A percentile compares a stretch with the other conserved stretches of the same genome.
These are phyloP conservation scores for Rosalia funebris DNA, from an alignment of 2,888 invertebrate species.

Conservation along the genomic window DNA sequence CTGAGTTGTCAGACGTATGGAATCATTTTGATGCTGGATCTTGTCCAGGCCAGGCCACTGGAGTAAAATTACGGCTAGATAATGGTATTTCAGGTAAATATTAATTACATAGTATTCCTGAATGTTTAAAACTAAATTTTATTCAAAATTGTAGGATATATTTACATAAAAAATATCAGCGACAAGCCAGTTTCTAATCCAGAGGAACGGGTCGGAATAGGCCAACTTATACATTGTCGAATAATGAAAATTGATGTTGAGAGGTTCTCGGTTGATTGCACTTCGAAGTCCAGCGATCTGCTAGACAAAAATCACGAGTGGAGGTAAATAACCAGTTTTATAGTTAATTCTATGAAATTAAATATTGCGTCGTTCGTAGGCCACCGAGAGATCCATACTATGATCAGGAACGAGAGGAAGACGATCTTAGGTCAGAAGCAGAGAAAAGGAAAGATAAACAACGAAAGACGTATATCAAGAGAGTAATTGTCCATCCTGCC, in stretches of 20 bases:
- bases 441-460: slow-evolving; percentile 86
- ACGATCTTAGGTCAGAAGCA: slow-evolving; percentile 80
- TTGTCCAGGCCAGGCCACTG: slow-evolving; percentile 96
- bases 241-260: slow-evolving; percentile 97
- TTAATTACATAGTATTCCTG: background rate
- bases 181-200: slow-evolving; percentile 94
- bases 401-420: slow-evolving; percentile 85
- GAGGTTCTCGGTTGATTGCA: slow-evolving; percentile 91
- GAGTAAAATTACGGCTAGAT: slow-evolving; percentile 88
- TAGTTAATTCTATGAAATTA: slow-evolving; percentile 16
- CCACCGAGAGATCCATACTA: slow-evolving; percentile 91
- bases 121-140: slow-evolving; percentile 6
- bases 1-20: slow-evolving; percentile 97
- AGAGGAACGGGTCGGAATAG: slow-evolving; percentile 86
- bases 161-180: slow-evolving; percentile 92
- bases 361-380: slow-evolving; percentile 62
- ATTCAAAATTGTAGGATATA: slow-evolving; percentile 79
- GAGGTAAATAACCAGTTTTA: slow-evolving; percentile 68
- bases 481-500: slow-evolving; percentile 96
- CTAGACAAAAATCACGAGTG: slow-evolving; percentile 90
- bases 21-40: slow-evolving; percentile 96
- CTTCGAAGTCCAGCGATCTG: slow-evolving; percentile 92
- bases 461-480: slow-evolving; percentile 88
- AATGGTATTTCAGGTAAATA: slow-evolving; percentile 79
- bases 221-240: slow-evolving; percentile 86